A percentile compares a stretch with the other conserved stretches of the same genome.
phyloP scores from a whole-genome alignment of 1,140 invertebrate genomes.

The Psix sp. region DNA sequence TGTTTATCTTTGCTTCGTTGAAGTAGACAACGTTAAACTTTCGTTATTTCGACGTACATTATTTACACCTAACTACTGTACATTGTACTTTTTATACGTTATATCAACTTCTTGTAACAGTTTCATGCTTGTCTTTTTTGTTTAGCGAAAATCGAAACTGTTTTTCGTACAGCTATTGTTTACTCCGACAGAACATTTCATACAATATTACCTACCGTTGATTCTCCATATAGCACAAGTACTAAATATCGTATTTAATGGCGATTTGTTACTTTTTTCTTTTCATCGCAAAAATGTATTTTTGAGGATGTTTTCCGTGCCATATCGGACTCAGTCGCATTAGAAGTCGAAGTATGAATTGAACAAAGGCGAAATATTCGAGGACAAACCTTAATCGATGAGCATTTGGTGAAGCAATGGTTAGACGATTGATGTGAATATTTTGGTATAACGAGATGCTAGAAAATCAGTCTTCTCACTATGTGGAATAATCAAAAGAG shows the following conservation, averaged over 20 bases:
- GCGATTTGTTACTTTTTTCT: slow-evolving; percentile 7
- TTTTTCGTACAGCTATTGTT: slow-evolving; percentile 45
- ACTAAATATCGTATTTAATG: slow-evolving; percentile 44
- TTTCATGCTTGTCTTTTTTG: slow-evolving; percentile 45
- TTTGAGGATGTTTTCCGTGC: slow-evolving; percentile 34
- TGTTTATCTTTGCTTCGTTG: slow-evolving; percentile 20
- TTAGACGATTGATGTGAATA: slow-evolving; percentile 13
- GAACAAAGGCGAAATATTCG: slow-evolving; percentile 12
- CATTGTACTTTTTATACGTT: slow-evolving; percentile 46
- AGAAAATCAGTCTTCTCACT: slow-evolving; percentile 40
- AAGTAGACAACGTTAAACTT: slow-evolving; percentile 64
- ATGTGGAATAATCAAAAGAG: slow-evolving; percentile 21
- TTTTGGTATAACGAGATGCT: slow-evolving; percentile 3
- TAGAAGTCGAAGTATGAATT: slow-evolving; percentile 33
- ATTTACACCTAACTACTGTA: slow-evolving; percentile 66
- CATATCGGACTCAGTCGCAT: slow-evolving; percentile 42
- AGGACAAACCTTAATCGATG: slow-evolving; percentile 1
- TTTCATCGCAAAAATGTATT: slow-evolving; percentile 15
- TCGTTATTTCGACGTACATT: slow-evolving; percentile 61
- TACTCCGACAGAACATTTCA: slow-evolving; percentile 48
- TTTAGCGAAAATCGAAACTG: slow-evolving; percentile 41
- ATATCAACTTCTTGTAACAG: slow-evolving; percentile 63
- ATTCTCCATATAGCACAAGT: slow-evolving; percentile 44
- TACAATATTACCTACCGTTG: slow-evolving; percentile 50
- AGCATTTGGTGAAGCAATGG: slow-evolving; percentile 25